Conservation (phyloP, 53 echinoderm and acorn worm genomes). For the Henricia sp. region DNA sequence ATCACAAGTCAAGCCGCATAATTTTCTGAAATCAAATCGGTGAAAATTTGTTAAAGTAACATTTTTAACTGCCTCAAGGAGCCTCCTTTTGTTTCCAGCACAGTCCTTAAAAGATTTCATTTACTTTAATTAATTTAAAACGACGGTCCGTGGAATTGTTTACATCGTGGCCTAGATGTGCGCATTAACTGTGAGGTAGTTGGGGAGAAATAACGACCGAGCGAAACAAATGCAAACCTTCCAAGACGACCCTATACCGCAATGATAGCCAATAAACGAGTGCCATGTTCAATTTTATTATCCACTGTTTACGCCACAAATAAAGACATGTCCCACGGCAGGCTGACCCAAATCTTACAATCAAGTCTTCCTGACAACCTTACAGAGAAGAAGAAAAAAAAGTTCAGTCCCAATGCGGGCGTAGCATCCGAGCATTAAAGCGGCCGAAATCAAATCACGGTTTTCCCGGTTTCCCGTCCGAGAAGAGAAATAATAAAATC, state of each 20-base stretch:
- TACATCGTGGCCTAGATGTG: conserved; percentile 7
- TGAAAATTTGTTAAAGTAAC: too few relatives aligned
- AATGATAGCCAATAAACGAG: conserved; percentile 31
- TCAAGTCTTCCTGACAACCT: background rate
- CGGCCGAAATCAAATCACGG: conserved; percentile 41
- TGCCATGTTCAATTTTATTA: conserved; percentile 52
- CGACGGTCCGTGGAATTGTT: conserved; percentile 4
- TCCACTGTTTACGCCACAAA: conserved; percentile 45
- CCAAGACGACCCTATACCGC: background rate
- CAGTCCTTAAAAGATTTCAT: too few relatives aligned
- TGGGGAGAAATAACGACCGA: conserved; percentile 12
- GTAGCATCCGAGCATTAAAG: background rate
- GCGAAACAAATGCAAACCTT: background rate
- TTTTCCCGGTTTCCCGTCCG: background rate
- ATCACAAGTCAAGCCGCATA: too few relatives aligned
- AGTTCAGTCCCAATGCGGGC: background rate
- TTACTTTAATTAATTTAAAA: conserved; percentile 24
- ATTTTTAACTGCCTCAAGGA: too few relatives aligned
- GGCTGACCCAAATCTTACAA: conserved; percentile 42
- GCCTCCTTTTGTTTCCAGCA: too few relatives aligned
- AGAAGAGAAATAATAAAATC: background rate
- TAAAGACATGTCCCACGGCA: conserved; percentile 34
- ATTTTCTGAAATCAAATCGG: too few relatives aligned
- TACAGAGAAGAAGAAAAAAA: background rate
- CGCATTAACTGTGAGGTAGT: background rate